Evolutionary conservation across 2,888 invertebrate genomes (phyloP), one percentile per base, ranked within the genome.

Genomic region (Lamellibrachia columna): DNA sequence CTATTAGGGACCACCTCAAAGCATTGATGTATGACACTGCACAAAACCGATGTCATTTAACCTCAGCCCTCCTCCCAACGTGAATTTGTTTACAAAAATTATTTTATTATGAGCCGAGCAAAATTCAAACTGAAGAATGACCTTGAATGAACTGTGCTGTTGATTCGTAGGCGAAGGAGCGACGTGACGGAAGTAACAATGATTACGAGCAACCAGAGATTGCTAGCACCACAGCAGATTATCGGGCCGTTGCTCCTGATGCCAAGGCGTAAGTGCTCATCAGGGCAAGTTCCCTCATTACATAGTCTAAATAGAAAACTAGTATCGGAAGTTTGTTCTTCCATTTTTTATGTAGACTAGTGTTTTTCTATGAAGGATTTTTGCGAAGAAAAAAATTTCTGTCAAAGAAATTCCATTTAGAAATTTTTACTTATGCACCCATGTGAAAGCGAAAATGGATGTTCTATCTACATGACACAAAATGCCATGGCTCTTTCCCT

Each of bases 221-320:
- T 28, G 95, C 97, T 0, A 98, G 98, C 94, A 98, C 98, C 91
- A 98, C 98, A 52, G 98, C 98, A 7, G 98, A 98, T 60, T 98
- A 98, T 95, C 96, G 99, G 95, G 99, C 99, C 8, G 99, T 99
- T 0, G 99, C 99, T 3, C 99, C 99, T 0, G 99, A 99, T 97
- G 97, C 98, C 22, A 99, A 99, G 96, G 98, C 99, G 98, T 94
- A 98, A 95, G 96, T 95, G 1, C 15, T 28, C 52, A 58, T 75
- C 9, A 52, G 9, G 53, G n/a, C 53, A 40, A 28, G 40, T 92
- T 15, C 53, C 11, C 9, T 91, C 52, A 92, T 58, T 92, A 55
- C 91, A 28, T 53, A 53, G 40, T 40, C 40, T 40, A 40, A 40
- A 40, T 40, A 40, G 40, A 40, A 40, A 40, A 40, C 40, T 40